Conservation (phyloP, 2,113 vertebrate genomes). For the Indicator indicator region DNA sequence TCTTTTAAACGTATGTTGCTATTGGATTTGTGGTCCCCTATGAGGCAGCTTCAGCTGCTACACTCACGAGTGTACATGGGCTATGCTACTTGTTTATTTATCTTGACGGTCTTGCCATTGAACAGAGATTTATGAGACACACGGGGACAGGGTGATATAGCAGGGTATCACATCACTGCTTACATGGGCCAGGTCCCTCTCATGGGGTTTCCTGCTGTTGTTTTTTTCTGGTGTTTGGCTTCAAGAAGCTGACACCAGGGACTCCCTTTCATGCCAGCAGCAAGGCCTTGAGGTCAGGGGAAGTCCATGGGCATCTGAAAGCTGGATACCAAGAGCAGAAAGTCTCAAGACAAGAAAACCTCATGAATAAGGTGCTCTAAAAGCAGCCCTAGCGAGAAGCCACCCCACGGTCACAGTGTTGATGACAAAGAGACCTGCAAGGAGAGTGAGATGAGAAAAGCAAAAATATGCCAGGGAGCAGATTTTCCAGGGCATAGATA, state of each 20-base stretch:
- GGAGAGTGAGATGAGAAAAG: accelerated
- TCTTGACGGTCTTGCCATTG: not conserved
- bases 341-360: not conserved
- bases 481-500: not conserved
- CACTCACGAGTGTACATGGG: not conserved
- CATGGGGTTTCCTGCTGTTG: accelerated
- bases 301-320: not conserved
- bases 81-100: not conserved
- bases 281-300: not conserved
- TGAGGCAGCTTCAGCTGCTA: not conserved
- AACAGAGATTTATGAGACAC: not conserved
- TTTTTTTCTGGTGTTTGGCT: not conserved
- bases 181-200: not conserved
- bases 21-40: not conserved
- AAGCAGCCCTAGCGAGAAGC: not conserved
- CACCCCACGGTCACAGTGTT: not conserved
- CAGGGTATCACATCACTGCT: not conserved
- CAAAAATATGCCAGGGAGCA: not conserved
- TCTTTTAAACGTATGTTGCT: not conserved
- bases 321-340: not conserved
- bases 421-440: not conserved
- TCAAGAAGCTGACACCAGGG: not conserved
- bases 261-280: not conserved
- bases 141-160: not conserved
- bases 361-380: not conserved